Conservation (phyloP, 2,113 vertebrate species). For the Anolis carolinensis region DNA sequence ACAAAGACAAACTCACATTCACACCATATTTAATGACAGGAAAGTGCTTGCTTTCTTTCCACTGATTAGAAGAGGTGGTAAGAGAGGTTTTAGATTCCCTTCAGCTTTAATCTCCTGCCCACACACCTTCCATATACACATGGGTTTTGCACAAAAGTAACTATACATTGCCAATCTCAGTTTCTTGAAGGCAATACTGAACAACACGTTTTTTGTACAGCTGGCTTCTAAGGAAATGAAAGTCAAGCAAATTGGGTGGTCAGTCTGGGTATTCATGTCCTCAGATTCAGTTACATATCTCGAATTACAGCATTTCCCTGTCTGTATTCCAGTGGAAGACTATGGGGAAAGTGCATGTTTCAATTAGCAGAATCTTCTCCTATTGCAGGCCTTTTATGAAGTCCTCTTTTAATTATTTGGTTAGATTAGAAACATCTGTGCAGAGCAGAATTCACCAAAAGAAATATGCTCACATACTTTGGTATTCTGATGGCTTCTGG, state of each 20-base stretch:
- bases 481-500: too few relatives aligned
- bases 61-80: slow-evolving; percentile 10
- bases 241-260: slow-evolving; percentile 62
- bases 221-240: slow-evolving; percentile 41
- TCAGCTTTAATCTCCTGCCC: neutral
- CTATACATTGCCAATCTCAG: neutral
- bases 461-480: neutral
- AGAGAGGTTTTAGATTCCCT: neutral
- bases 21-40: slow-evolving; percentile 29
- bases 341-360: slow-evolving; percentile 18
- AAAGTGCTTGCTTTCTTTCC: neutral
- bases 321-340: slow-evolving; percentile 29
- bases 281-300: slow-evolving; percentile 18
- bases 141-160: slow-evolving; percentile 20
- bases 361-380: slow-evolving; percentile 30
- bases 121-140: neutral
- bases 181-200: slow-evolving; percentile 22
- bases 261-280: slow-evolving; percentile 40
- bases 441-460: slow-evolving; percentile 22
- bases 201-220: slow-evolving; percentile 40
- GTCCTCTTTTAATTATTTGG: slow-evolving; percentile 59
- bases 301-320: slow-evolving; percentile 28
- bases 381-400: slow-evolving; percentile 9
- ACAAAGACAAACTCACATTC: too few relatives aligned
- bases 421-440: slow-evolving; percentile 73